Base-by-base conservation (phyloP, 2,797 vertebrate genomes). In the Knipowitschia caucasica region DNA sequence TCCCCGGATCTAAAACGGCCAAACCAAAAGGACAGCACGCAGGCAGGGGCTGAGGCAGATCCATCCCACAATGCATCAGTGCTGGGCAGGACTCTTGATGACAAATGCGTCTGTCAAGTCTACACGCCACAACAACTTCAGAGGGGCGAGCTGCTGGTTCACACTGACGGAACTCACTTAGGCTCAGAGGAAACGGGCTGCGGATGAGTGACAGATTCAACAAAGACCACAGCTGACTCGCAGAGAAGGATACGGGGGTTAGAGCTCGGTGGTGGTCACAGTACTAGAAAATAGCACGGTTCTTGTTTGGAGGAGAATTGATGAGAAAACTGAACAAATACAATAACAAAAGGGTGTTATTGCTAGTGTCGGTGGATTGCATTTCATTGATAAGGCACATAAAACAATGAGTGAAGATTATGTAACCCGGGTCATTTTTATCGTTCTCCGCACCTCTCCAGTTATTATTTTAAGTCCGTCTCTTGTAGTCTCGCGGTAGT, bases 31-130 rank as follows among this genome's bases (percentile, higher is more conserved):
- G 44, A 47, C 44, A 31, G 44, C 12, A n/a, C n/a, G 33, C 15
- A 31, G 20, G 29, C 15, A 36, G 8, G 15, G 15, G 14, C 53
- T 27, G 1, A 14, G 9, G 1, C 53, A 51, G 63, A 65, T 69
- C 69, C 70, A 53, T 80, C 69, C 72, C 68, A 77, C 75, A 75
- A 86, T 89, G 75, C 83, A 86, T 88, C 87, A 86, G 77, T 42
- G 43, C 68, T 53, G 55, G 5, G 71, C 71, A 72, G 54, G 72
- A 71, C 31, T n/a, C 26, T 14, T 12, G 26, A 59, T 87, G 83
- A 89, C 86, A 84, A 81, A 88, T 89, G 77, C 77, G 74, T 73
- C 80, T 62, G 84, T 87, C 81, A 71, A 47, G 23, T 20, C 1
- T 67, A 61, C 82, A 56, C 62, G 10, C 49, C 39, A 60, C 59